Evolutionary conservation across 2,797 vertebrate genomes (phyloP).

Genomic region (Anniella stebbinsi): DNA sequence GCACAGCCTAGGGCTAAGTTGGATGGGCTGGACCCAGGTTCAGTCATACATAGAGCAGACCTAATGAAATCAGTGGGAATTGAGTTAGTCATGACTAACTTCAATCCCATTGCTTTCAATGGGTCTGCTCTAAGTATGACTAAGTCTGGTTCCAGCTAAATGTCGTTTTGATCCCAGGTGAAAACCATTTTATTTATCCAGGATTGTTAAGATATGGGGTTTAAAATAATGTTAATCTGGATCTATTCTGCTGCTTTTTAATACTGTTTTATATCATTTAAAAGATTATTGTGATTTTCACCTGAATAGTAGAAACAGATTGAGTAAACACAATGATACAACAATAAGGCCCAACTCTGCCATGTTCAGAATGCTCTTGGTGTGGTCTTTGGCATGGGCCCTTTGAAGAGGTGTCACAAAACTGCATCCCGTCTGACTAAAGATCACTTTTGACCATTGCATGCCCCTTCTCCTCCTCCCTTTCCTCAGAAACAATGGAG

Average conservation of each 20-base stretch:
- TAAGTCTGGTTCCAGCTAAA: too few species aligned
- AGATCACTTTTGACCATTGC: not conserved
- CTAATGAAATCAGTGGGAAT: not conserved
- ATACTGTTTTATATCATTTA: not conserved
- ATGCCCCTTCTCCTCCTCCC: not conserved
- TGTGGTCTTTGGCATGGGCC: accelerated
- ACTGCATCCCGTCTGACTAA: not conserved
- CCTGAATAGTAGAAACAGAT: not conserved
- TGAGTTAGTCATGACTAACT: not conserved
- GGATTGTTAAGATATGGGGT: not conserved
- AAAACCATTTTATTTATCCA: not conserved
- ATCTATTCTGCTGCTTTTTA: not conserved
- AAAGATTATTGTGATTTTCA: not conserved
- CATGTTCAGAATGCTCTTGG: not conserved
- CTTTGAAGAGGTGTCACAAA: not conserved
- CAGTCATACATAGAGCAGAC: not conserved
- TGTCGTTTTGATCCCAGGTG: not conserved
- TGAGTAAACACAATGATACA: not conserved
- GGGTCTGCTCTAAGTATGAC: not conserved
- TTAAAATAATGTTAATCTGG: not conserved
- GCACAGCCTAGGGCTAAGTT: not conserved
- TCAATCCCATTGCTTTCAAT: not conserved
- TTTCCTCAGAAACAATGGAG: too few species aligned
- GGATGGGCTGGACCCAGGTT: not conserved
- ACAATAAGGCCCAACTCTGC: not conserved